These are phyloP conservation scores for Enteromius unitaeniatus DNA, from an alignment of 2,797 vertebrate genomes.

Conservation along the genomic window DNA sequence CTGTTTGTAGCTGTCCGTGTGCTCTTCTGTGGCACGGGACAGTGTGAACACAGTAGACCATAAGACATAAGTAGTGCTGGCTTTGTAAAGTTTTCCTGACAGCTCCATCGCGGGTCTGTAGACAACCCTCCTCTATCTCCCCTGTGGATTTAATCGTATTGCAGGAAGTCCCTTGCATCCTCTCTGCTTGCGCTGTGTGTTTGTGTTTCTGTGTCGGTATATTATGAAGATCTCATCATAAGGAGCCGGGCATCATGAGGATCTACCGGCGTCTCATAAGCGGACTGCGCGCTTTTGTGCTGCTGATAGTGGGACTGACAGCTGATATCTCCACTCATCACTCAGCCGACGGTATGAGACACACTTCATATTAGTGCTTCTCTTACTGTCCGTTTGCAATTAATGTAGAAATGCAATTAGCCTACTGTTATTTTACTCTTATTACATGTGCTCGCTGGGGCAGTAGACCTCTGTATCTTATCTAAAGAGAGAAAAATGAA, in stretches of 20 bases:
- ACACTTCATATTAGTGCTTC: neutral
- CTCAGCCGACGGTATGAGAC: conserved; percentile 45
- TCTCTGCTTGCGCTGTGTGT: conserved; percentile 36
- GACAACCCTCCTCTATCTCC: conserved; percentile 40
- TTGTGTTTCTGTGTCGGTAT: conserved; percentile 40
- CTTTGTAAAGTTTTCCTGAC: conserved; percentile 51
- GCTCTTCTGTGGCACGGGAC: neutral
- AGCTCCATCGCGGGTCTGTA: conserved; percentile 20
- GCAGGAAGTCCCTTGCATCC: conserved; percentile 59
- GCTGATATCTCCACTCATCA: conserved; percentile 35
- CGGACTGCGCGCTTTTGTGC: conserved; percentile 45
- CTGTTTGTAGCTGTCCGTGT: neutral
- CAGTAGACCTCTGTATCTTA: neutral
- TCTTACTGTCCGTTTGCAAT: neutral
- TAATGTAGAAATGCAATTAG: neutral
- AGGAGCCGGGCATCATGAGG: conserved; percentile 53
- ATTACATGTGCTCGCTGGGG: neutral
- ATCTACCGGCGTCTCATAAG: conserved; percentile 30
- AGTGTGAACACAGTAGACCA: neutral
- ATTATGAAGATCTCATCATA: conserved; percentile 50
- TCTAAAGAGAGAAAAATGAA: neutral
- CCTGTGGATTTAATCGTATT: conserved; percentile 52
- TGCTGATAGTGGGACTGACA: conserved; percentile 34
- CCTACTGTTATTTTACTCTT: neutral
- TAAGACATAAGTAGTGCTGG: conserved; percentile 18